A percentile compares a stretch with the other conserved stretches of the same genome.
Evolutionary conservation across 2,888 invertebrate genomes (phyloP).

Genomic region (Chaitophorus viminalis): DNA sequence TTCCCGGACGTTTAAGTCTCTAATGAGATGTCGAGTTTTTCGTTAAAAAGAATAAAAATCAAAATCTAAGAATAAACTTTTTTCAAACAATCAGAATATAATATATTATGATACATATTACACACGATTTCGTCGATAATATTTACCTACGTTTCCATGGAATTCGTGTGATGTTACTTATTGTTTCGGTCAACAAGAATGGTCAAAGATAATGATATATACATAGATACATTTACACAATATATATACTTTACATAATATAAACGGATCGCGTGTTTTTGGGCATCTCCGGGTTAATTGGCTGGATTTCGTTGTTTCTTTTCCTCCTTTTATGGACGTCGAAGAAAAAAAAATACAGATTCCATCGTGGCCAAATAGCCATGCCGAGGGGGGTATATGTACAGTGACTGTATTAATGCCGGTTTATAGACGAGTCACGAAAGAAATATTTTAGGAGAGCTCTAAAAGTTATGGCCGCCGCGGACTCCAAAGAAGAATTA

Average conservation of each 20-base stretch:
- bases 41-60: background rate
- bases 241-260: background rate
- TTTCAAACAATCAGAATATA: slow-evolving; percentile 7
- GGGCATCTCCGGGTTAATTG: slow-evolving; percentile 48
- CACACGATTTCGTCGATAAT: background rate
- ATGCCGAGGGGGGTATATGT: background rate
- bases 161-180: background rate
- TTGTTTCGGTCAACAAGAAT: background rate
- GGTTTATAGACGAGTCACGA: slow-evolving; percentile 54
- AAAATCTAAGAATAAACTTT: background rate
- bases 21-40: background rate
- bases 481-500: slow-evolving; percentile 45
- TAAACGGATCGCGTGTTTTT: slow-evolving; percentile 15
- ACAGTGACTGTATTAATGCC: slow-evolving; percentile 32
- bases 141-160: background rate
- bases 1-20: background rate
- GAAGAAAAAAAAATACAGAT: slow-evolving; percentile 7
- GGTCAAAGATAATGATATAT: too few species aligned
- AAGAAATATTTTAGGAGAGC: slow-evolving; percentile 54
- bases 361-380: slow-evolving; percentile 34
- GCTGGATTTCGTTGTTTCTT: slow-evolving; percentile 53
- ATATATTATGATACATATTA: background rate
- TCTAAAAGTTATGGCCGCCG: slow-evolving; percentile 55
- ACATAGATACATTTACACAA: background rate
- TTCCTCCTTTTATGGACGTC: slow-evolving; percentile 14